Base-by-base conservation (phyloP, 2,113 vertebrate species). In the Neolamprologus fasciatus region DNA sequence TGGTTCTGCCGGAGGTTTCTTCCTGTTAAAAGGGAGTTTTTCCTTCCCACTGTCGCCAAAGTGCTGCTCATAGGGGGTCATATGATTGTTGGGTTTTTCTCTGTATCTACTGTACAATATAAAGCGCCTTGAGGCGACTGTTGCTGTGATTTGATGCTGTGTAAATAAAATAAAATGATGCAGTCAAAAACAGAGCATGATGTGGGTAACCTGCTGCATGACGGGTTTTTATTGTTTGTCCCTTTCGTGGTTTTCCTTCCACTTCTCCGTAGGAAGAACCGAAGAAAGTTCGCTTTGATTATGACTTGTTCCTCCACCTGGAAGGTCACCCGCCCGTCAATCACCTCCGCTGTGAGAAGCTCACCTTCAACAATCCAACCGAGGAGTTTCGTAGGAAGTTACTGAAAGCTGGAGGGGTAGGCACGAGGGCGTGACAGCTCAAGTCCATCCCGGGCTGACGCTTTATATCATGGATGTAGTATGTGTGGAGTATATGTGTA, bases 341-440 rank as follows among this genome's bases (percentile, higher is more conserved):
- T 94, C 99, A 99, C 83, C 97, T 99, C 71, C 99, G 99, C 85
- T 99, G 99, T 5, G 98, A 99, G 96, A 99, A 99, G 82, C 97
- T 99, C 88, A 99, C 99, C 85, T 99, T 99, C 95, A 99, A 99
- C 96, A 99, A 99, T 94, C 99, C 99, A 40, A 99, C 99, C 5
- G 97, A 97, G 84, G 98, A 99, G 87, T 99, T 99, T 95, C 97
- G 98, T 2, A 97, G 96, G 90, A 99, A 99, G 90, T 97, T 99
- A 28, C 97, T 99, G 42, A 97, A 94, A 95, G 98, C 99, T 3
- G 98, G 99, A 95, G 99, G 98, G 97, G 98, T 99, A 96, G 86
- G 95, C 86, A 21, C 16, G 9, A 4, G 7, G 40, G 68, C 23
- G 1, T 0, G 33, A 66, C 33, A 66, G 61, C 0, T 4, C 33